Base-by-base conservation (phyloP, 2,797 vertebrate genomes). In the Mastacembelus armatus region DNA sequence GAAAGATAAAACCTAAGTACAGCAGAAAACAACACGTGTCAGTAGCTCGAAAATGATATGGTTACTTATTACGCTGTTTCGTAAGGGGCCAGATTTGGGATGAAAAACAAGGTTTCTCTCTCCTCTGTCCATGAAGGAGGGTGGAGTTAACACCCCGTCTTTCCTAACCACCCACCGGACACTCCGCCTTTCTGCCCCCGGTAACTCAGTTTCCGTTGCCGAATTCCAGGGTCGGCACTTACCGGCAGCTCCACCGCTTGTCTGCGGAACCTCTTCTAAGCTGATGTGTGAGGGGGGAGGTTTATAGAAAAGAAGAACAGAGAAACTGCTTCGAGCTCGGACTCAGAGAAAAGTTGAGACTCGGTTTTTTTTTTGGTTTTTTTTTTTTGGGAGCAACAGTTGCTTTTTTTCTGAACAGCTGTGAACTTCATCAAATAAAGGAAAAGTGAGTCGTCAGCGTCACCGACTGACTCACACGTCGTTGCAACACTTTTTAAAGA, bases 111-210 rank as follows among this genome's bases (percentile, higher is more conserved):
- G 3, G 36, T 51, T 42, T 48, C 26, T 14, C 18, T 35, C 48
- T n/a, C 48, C 14, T 49, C 1, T 38, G 68, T 62, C 49, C 61
- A 27, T 45, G 14, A 26, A 24, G 43, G 48, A 84, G 89, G 89
- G 90, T 74, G 92, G 91, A 84, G 88, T 85, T 73, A 24, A 9
- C 8, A n/a, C 49, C 62, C 51, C 65, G 61, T 43, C 29, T 71
- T 67, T 72, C 69, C 82, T 8, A 38, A 65, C 71, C 42, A 35
- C 70, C 75, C 57, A 79, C 87, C 86, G 89, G 87, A 91, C 81
- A 88, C 90, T 80, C 89, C 90, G 85, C 88, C 92, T 80, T 27
- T 54, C 48, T 59, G 65, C 32, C 60, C 51, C 75, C 77, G 83
- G 79, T 60, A 32, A 72, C 21, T 22, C 30, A 59, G 84, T 84